Percentiles rank a stretch among this genome's conserved stretches.
phyloP scores from a whole-genome alignment of 2,888 invertebrate species.

The Parascotia fuliginaria region DNA sequence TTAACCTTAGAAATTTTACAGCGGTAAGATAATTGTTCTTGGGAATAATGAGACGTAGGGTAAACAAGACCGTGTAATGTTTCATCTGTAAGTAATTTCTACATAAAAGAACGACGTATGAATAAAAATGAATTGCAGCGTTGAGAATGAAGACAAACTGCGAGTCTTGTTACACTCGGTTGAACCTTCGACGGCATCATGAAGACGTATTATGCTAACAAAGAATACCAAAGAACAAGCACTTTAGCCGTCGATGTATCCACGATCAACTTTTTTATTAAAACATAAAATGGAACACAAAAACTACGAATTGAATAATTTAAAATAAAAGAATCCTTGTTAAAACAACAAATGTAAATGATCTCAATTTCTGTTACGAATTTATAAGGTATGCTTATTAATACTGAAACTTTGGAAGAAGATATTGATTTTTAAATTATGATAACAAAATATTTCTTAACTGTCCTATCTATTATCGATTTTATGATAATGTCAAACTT shows the following conservation, averaged over 20 bases:
- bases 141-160: conserved; percentile 54
- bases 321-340: conserved; percentile 22
- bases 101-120: conserved; percentile 17
- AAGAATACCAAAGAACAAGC: conserved; percentile 42
- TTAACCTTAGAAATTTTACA: conserved; percentile 30
- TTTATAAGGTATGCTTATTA: conserved; percentile 40
- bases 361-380: conserved; percentile 29
- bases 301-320: conserved; percentile 46
- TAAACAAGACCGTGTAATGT: conserved; percentile 18
- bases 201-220: conserved; percentile 61
- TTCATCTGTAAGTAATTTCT: conserved; percentile 11
- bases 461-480: conserved; percentile 39
- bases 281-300: conserved; percentile 37
- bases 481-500: conserved; percentile 41
- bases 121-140: conserved; percentile 49
- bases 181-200: conserved; percentile 54
- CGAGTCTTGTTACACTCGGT: conserved; percentile 44
- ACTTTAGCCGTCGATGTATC: neutral
- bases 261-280: conserved; percentile 7
- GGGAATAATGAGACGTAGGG: conserved; percentile 17
- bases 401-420: conserved; percentile 38
- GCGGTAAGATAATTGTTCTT: conserved; percentile 15
- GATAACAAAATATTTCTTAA: conserved; percentile 28
- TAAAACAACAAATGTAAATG: conserved; percentile 47
- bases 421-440: conserved; percentile 44